Evolutionary conservation across 2,797 vertebrate genomes (phyloP).

Genomic region (Clamator glandarius): DNA sequence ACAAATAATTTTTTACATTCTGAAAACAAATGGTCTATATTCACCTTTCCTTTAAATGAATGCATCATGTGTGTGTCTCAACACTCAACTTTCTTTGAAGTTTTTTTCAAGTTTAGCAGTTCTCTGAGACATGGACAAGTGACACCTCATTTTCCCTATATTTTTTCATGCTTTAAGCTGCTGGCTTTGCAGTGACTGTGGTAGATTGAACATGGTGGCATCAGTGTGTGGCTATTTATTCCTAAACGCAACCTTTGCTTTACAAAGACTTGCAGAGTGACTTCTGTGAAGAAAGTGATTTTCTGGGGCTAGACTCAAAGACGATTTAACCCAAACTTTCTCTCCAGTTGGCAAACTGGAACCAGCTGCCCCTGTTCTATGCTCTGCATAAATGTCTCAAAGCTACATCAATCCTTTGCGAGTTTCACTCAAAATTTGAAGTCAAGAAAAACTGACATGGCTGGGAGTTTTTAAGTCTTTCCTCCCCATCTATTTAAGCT

Average conservation of each 20-base stretch:
- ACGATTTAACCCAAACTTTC: background rate
- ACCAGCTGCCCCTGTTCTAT: background rate
- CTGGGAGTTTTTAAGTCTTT: background rate
- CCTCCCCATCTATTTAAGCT: background rate
- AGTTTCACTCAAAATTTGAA: background rate
- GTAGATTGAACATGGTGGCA: background rate
- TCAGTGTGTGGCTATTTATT: background rate
- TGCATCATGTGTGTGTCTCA: background rate
- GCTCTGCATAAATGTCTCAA: background rate
- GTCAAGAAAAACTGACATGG: background rate
- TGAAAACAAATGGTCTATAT: background rate
- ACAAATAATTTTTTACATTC: background rate
- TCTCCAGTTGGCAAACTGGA: background rate
- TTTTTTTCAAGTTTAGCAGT: background rate
- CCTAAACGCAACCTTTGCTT: background rate
- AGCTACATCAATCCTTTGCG: background rate
- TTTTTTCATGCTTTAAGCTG: background rate
- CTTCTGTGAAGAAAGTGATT: background rate
- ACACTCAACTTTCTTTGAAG: background rate
- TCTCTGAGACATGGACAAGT: fast-evolving
- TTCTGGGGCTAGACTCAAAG: background rate
- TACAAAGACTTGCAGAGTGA: background rate
- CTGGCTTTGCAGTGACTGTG: background rate
- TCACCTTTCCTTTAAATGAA: background rate
- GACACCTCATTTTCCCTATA: background rate